Base-by-base conservation (phyloP, 2,888 invertebrate species). In the Eupsilia transversa region DNA sequence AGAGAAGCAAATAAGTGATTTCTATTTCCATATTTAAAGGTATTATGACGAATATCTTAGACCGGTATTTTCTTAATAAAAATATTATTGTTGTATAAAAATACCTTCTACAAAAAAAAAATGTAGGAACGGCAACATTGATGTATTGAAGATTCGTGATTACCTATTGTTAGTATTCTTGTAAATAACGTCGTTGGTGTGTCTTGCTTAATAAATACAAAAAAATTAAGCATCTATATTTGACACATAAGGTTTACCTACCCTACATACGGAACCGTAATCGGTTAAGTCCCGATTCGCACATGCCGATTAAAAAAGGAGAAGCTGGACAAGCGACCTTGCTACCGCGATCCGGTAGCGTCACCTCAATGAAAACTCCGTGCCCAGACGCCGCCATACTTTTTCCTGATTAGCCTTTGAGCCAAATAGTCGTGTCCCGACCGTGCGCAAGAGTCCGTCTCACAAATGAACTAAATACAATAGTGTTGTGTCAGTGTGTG, bases 361-460 rank as follows among this genome's bases (percentile, higher is more conserved):
- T 77, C 79, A 82, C 80, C 83, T 87, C 83, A 89, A 88, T 91
- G 90, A 91, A 90, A 91, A 88, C 80, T 80, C 79, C 80, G 82
- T 85, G 74, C 85, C 74, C 80, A 80, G 85, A 72, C 82, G 70
- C 49, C 69, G 80, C 74, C 72, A 78, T 77, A 84, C 88, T 89
- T 93, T 93, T 93, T 92, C 93, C 92, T 92, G 92, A 92, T 92
- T 90, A 89, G 87, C 83, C 87, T 87, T 75, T 81, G 88, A 84
- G 84, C 78, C 82, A 89, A 88, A 90, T 91, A 91, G 93, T 92
- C 90, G 91, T 87, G 88, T 83, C 80, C 66, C 43, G 76, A 70
- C 78, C 73, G 77, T 59, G 54, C 74, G 76, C 63, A 43, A 70
- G 78, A 69, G 56, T 81, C 20, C 38, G 43, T 68, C 61, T 38